phyloP scores from a whole-genome alignment of 2,888 invertebrate species.

The Hyposoter didymator region DNA sequence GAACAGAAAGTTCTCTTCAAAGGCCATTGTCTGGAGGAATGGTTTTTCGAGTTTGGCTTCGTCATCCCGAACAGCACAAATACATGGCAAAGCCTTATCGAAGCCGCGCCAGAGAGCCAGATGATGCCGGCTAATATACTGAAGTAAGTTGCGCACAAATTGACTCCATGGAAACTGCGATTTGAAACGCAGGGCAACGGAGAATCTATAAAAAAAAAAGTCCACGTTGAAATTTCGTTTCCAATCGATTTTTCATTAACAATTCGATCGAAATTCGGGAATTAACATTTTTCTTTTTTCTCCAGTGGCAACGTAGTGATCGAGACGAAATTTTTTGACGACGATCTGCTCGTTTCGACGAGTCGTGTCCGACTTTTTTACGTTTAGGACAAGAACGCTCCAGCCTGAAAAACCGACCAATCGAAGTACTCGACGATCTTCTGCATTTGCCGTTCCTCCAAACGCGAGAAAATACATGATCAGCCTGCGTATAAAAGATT shows the following conservation, averaged over 20 bases:
- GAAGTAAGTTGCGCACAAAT: conserved; percentile 88
- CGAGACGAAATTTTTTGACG: conserved; percentile 98
- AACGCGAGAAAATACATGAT: background rate
- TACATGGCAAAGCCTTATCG: conserved; percentile 99
- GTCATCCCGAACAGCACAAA: conserved; percentile 99
- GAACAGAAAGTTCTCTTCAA: conserved; percentile 94
- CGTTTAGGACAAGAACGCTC: conserved; percentile 86
- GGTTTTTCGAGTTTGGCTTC: conserved; percentile 99
- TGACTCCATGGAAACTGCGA: background rate
- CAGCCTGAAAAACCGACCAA: conserved; percentile 60
- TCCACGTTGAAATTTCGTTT: background rate
- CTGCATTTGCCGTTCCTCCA: background rate
- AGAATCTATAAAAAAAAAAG: background rate
- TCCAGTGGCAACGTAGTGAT: conserved; percentile 97
- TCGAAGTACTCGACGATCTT: conserved; percentile 9
- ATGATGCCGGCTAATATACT: conserved; percentile 99
- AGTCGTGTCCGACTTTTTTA: conserved; percentile 98
- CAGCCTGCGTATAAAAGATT: background rate
- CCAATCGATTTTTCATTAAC: background rate
- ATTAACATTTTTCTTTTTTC: background rate
- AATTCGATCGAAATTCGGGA: background rate
- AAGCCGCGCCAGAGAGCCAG: conserved; percentile 99
- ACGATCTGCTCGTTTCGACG: conserved; percentile 96
- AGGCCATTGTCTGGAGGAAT: conserved; percentile 97
- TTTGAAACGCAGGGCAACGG: background rate